Base-by-base conservation (phyloP, 2,113 vertebrate species). In the Patagioenas fasciata region DNA sequence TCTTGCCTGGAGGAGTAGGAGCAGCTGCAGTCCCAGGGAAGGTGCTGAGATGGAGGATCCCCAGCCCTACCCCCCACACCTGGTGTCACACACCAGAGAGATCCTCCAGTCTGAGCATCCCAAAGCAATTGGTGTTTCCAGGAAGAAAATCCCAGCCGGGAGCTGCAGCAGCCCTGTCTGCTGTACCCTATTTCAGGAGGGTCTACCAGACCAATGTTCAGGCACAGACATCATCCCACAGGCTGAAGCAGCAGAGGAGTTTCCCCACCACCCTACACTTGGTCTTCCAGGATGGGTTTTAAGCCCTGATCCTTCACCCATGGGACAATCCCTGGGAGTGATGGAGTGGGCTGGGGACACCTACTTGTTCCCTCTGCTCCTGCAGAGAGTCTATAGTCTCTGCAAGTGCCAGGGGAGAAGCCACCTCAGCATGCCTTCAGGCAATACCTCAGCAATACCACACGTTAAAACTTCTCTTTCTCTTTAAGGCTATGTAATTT, bases 401-500 rank as follows among this genome's bases (percentile, higher is more conserved):
- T 0, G 0, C 38, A 47, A 60, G 34, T 79, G 65, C 13, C 3
- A 12, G 53, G 29, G 82, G 51, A 82, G 81, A 85, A 94, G 81
- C 31, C 54, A 89, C 69, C 79, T 70, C 79, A 42, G 60, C 3
- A 7, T 9, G 8, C 71, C 88, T 85, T 56, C 0, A 0, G 82
- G 85, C 88, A 78, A 73, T 20, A 47, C 75, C 81, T 94, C 90
- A 60, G 71, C 29, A 34, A 67, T 44, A 93, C 72, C 65, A 21
- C 57, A 36, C 5, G 3, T 64, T 57, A 91, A 94, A 72, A 57
- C 36, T 75, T 42, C 50, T 50, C 72, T 60, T 57, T 84, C 70
- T 88, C 67, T 93, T 92, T 75, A 82, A 93, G 93, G 80, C 92
- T 90, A 91, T 69, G 67, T 67, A 88, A 93, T 95, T 96, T 84